Evolutionary conservation across 2,113 vertebrate genomes (phyloP), one percentile per base, ranked within the genome.

Genomic region (Leptobrachium ailaonicum): DNA sequence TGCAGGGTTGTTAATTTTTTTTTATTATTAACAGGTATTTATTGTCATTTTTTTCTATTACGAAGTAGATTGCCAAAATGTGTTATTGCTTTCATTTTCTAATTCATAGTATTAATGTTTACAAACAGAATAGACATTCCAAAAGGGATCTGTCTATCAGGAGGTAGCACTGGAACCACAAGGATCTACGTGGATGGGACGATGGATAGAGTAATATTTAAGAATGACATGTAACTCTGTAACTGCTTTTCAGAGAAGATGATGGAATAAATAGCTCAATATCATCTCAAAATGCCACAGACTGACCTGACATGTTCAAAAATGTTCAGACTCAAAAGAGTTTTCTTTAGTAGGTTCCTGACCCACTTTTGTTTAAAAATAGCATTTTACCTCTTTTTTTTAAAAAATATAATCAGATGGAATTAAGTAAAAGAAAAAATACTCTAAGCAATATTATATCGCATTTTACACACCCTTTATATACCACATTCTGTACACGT

Each of bases 401-500:
- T 32, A 32, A 32, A 32, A 32, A 11, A 9, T 40, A 70, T 69
- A 12, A 69, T 70, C 58, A 45, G 20, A 77, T 70, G 60, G 4
- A 44, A 76, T 45, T 62, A 1, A 76, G 32, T 77, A 60, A 71
- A 14, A 45, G 44, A 70, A 13, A n/a, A 68, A 76, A 32, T 40
- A 10, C 66, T 69, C 10, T 44, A 56, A 54, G 43, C 6, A 44
- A 0, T 84, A 82, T 72, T 82, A 12, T 66, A 73, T 45, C 11
- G 58, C 76, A 13, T 71, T 85, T 77, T 58, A 0, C 43, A 73
- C 82, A 83, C 78, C 82, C 72, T 79, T 41, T 79, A 82, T 77
- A 32, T 6, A 77, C 7, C 8, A 74, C 53, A 44, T 8, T 5
- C 47, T 50, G 47, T 50, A 50, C 47, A 50, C 8, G 47, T 50